Evolutionary conservation across 2,888 invertebrate species (phyloP).

Genomic region (Scaptomyza flava): DNA sequence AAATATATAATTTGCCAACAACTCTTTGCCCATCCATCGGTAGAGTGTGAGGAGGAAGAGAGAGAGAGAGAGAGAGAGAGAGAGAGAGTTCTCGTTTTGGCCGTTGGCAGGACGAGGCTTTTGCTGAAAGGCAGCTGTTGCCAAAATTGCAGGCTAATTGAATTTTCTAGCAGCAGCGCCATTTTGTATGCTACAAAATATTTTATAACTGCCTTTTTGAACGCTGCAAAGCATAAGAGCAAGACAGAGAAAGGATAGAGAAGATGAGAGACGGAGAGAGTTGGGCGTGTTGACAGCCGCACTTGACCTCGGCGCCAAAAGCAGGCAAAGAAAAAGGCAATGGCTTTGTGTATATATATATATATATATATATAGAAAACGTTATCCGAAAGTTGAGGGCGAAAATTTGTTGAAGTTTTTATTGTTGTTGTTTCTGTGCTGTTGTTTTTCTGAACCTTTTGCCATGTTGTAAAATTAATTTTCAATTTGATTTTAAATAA

Average conservation of each 20-base stretch:
- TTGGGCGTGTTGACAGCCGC: slow-evolving; percentile 49
- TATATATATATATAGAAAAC: slow-evolving; percentile 26
- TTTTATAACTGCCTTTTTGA: slow-evolving; percentile 67
- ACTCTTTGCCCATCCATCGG: slow-evolving; percentile 12
- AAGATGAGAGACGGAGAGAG: neutral
- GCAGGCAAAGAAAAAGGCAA: slow-evolving; percentile 29
- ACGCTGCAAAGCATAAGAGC: slow-evolving; percentile 11
- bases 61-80: neutral
- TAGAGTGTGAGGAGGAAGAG: slow-evolving; percentile 7
- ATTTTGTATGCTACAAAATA: slow-evolving; percentile 77
- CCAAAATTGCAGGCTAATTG: slow-evolving; percentile 79
- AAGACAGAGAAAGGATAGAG: slow-evolving; percentile 1
- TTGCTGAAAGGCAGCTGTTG: slow-evolving; percentile 75
- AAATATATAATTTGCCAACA: slow-evolving; percentile 7
- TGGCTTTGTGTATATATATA: no score
- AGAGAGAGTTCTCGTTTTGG: neutral
- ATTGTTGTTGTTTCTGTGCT: slow-evolving; percentile 33
- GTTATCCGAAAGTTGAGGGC: slow-evolving; percentile 36
- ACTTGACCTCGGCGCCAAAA: slow-evolving; percentile 44
- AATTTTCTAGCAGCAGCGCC: slow-evolving; percentile 79
- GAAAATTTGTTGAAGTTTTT: slow-evolving; percentile 40
- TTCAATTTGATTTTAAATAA: slow-evolving; percentile 84
- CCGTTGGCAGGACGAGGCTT: slow-evolving; percentile 33
- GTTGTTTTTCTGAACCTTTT: slow-evolving; percentile 33
- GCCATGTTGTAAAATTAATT: slow-evolving; percentile 83